Evolutionary conservation across 2,888 invertebrate genomes (phyloP).

Genomic region (Dicycla oo): DNA sequence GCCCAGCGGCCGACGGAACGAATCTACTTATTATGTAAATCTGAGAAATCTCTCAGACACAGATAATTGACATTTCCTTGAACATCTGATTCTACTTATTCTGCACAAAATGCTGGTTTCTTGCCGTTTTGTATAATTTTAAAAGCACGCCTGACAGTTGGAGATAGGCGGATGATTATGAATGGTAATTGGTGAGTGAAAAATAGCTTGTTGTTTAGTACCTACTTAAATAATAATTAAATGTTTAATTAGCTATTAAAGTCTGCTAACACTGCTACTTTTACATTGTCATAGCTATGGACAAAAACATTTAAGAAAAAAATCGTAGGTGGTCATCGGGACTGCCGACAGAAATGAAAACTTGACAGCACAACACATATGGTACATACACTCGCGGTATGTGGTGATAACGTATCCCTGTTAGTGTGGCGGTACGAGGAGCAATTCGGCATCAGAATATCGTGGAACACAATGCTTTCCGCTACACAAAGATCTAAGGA

Average conservation of each 20-base stretch:
- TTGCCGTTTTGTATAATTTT: slow-evolving; percentile 44
- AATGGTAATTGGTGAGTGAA: background rate
- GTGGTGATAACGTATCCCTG: no score
- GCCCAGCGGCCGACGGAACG: slow-evolving; percentile 30
- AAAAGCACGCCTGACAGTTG: slow-evolving; percentile 33
- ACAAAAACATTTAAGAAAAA: background rate
- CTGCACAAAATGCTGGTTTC: slow-evolving; percentile 14
- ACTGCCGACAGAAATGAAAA: no score
- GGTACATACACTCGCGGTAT: no score
- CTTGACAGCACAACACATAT: no score
- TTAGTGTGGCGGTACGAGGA: no score
- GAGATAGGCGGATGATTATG: slow-evolving; percentile 13
- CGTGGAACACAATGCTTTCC: no score
- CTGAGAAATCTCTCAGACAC: slow-evolving; percentile 31
- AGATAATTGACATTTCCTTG: slow-evolving; percentile 52
- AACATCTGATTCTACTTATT: slow-evolving; percentile 40
- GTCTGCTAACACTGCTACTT: background rate
- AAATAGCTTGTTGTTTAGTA: background rate
- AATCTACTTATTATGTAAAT: slow-evolving; percentile 65
- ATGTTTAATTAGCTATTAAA: background rate
- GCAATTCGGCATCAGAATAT: no score
- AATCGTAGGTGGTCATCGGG: no score
- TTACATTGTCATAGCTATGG: background rate
- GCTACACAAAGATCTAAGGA: no score
- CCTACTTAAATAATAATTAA: background rate